Evolutionary conservation across 2,888 invertebrate species (phyloP), one percentile per base, ranked within the genome.

Genomic region (Campoplex nolae): DNA sequence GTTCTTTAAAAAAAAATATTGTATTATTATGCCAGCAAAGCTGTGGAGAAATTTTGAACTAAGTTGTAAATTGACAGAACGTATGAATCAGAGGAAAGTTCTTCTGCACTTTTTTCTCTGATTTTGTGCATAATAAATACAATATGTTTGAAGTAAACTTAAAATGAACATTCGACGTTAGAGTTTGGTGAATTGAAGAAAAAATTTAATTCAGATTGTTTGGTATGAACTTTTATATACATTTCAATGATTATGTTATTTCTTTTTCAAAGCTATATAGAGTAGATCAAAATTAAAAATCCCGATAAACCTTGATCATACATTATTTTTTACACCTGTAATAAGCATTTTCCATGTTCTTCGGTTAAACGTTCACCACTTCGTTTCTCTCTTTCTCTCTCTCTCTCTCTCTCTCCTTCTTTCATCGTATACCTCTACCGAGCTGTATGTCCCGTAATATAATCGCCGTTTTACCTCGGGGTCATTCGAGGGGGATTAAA

Each of bases 401-500:
- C 38, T 38, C 38, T 38, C 38, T 0, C 1, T 38, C 32, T 62
- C 28, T 62, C 32, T 16, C 62, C 13, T 38, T 38, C 1, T 23
- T 23, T 23, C 58, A 28, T 28, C 32, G 62, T 62, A 9, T 62
- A 32, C 13, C 45, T 70, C 18, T 35, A 48, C 51, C 67, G 67
- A 38, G 77, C 67, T 51, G 18, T 23, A 45, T 35, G n/a, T 45
- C 77, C 51, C 42, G 51, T 68, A 78, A 78, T 67, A 78, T 78
- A 78, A 73, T 62, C 80, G 62, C 71, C 16, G 48, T 80, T 73
- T 80, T 73, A 62, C 71, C 62, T 51, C 48, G 18, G 23, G 80
- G 73, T 80, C 80, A 80, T 80, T 80, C 28, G 62, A 80, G 73
- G 35, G 62, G 70, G 62, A 80, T 80, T 80, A 73, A 80, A 73